Evolutionary conservation across 2,888 invertebrate species (phyloP).

Genomic region (Drosophila mimica): DNA sequence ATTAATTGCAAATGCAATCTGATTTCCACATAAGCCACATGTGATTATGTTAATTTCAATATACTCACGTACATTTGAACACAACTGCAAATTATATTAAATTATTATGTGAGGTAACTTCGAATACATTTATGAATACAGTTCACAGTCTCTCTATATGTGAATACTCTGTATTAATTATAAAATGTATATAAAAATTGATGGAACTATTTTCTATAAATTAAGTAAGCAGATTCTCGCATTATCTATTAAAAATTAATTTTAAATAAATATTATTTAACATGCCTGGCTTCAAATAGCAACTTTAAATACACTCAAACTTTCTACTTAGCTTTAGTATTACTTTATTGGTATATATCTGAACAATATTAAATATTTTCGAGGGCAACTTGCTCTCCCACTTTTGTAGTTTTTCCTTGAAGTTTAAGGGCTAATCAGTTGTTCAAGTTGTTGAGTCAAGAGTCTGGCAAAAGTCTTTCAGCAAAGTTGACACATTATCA

Average conservation of each 20-base stretch:
- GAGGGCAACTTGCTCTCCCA: neutral
- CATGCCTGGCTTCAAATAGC: neutral
- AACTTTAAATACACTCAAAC: neutral
- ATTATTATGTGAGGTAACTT: neutral
- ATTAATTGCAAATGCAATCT: slow-evolving; percentile 51
- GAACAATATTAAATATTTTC: neutral
- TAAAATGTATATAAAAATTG: neutral
- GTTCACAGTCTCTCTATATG: neutral
- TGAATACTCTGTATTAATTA: neutral
- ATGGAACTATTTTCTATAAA: neutral
- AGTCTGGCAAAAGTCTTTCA: slow-evolving; percentile 23
- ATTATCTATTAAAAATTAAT: neutral
- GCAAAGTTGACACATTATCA: slow-evolving; percentile 61
- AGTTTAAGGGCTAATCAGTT: slow-evolving; percentile 51
- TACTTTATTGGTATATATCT: neutral
- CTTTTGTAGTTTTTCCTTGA: neutral
- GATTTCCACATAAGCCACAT: slow-evolving; percentile 31
- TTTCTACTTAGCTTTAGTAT: neutral
- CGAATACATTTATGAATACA: slow-evolving; percentile 11
- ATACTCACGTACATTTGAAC: neutral
- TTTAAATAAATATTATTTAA: neutral
- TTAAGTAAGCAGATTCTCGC: neutral
- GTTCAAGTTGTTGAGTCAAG: slow-evolving; percentile 38
- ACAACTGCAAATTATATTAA: slow-evolving; percentile 20
- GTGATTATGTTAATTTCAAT: slow-evolving; percentile 64